phyloP scores from a whole-genome alignment of 2,797 vertebrate species.

The Astyanax mexicanus region DNA sequence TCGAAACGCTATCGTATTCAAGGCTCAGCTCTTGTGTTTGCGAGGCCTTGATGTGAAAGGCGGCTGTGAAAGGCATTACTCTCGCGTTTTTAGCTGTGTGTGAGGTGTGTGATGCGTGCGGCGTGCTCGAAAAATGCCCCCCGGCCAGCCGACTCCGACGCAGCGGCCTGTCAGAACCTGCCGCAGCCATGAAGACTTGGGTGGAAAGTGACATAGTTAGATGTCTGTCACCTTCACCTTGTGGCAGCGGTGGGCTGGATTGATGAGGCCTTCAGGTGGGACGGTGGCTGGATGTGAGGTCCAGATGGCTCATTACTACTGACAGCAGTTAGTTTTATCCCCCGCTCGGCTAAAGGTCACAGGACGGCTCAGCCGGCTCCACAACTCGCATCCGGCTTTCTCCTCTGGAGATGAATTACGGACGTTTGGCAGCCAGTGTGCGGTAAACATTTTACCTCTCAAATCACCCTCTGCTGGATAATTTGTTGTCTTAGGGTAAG shows the following conservation, averaged over 20 bases:
- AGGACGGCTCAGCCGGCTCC: constrained; percentile 11
- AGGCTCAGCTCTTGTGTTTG: neutral
- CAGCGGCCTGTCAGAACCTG: constrained; percentile 8
- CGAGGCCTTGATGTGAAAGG: constrained; percentile 5
- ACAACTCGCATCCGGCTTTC: constrained; percentile 2
- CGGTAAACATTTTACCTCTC: constrained; percentile 24
- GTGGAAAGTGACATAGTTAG: constrained; percentile 1
- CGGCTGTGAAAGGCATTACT: constrained; percentile 15
- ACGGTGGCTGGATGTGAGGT: constrained; percentile 41
- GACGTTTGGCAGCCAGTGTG: neutral
- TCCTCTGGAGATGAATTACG: constrained; percentile 17
- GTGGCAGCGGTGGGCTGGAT: constrained; percentile 42
- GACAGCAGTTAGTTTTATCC: constrained; percentile 61
- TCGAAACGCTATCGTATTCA: neutral
- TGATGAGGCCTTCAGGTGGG: constrained; percentile 56
- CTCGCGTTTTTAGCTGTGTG: too few relatives aligned
- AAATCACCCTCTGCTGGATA: neutral
- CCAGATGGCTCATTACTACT: constrained; percentile 65
- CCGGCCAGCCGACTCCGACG: constrained; percentile 1
- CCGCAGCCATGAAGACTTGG: neutral
- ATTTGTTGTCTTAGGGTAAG: neutral
- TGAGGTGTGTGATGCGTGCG: neutral
- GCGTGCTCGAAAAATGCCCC: neutral
- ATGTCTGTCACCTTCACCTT: constrained; percentile 41
- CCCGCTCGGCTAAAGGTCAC: constrained; percentile 58